Evolutionary conservation across 2,797 vertebrate species (phyloP).

Genomic region (Onychomys arenicola): DNA sequence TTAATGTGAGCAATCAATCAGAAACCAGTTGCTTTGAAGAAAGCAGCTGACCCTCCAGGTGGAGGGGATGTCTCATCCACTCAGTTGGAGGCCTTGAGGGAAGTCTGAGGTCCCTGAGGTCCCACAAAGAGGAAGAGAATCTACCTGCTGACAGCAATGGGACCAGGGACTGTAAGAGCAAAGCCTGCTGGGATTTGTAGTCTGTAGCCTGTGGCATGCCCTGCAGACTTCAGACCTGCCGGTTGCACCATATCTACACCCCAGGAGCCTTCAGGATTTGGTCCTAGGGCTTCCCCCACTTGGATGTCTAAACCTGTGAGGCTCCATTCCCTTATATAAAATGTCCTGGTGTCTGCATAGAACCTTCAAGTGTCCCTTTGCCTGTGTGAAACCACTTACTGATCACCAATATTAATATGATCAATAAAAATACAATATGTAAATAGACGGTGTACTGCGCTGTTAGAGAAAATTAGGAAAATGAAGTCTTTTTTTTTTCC

Average conservation of each 20-base stretch:
- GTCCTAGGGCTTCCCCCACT: background rate
- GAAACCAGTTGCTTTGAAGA: background rate
- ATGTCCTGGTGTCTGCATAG: background rate
- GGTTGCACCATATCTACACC: background rate
- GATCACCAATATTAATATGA: background rate
- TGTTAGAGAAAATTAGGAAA: background rate
- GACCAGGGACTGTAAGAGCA: fast-evolving
- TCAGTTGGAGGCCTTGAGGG: background rate
- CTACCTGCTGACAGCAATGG: background rate
- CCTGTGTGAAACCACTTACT: background rate
- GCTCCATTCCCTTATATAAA: background rate
- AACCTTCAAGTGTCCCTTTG: background rate
- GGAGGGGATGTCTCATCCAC: background rate
- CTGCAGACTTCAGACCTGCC: background rate
- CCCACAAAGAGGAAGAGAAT: background rate
- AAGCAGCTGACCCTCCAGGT: background rate
- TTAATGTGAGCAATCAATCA: too few relatives aligned
- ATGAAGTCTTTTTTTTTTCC: background rate
- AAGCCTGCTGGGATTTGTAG: background rate
- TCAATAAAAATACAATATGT: too few relatives aligned
- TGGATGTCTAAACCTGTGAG: background rate
- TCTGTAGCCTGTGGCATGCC: background rate
- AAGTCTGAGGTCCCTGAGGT: fast-evolving
- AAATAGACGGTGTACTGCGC: background rate
- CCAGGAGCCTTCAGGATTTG: too few relatives aligned